Base-by-base conservation (phyloP, 2,113 vertebrate species). In the Poeciliopsis turrubarensis region DNA sequence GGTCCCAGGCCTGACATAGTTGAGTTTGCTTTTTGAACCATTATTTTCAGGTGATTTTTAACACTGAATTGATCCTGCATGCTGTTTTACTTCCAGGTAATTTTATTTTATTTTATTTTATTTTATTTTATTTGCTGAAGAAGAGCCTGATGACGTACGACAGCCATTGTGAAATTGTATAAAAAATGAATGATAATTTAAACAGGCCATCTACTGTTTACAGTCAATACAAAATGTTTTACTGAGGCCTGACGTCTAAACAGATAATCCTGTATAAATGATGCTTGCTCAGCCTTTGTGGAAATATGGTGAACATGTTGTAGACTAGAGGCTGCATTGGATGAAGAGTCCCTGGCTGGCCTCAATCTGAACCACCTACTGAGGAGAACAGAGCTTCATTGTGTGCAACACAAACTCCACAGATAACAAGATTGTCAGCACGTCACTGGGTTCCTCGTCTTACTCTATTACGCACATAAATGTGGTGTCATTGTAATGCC, bases 391-490 rank as follows among this genome's bases (percentile, higher is more conserved):
- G 54, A 91, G 85, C 29, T 80, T 80, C 77, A 87, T 51, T 71
- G 84, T 86, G 60, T 88, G 79, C 66, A 82, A 51, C 70, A 86
- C 76, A 70, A 90, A 81, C 79, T 83, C 80, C 77, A 87, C 86
- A 81, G 84, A 89, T 30, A 92, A 84, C 82, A 89, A 78, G 47
- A 57, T 65, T 1, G 78, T 76, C 80, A 86, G 73, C 71, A 86
- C 76, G 67, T 87, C 60, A 84, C 73, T 2, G 81, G 70, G 60
- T 83, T 86, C 85, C 67, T 87, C 84, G 81, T 88, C 11, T 66
- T 69, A 37, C 68, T 25, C 70, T 30, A 68, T 27, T 30, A 60
- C 79, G 61, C 72, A 41, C 79, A 66, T 44, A 32, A 2, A 74
- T 39, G n/a, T 26, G 11, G 30, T 22, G 25, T 62, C 29, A 31